Percentiles rank a stretch among this genome's conserved stretches.
Conservation (phyloP, 30 jellyfish, hydroid and myxozoan genomes). For the Euphysa ruthae region DNA sequence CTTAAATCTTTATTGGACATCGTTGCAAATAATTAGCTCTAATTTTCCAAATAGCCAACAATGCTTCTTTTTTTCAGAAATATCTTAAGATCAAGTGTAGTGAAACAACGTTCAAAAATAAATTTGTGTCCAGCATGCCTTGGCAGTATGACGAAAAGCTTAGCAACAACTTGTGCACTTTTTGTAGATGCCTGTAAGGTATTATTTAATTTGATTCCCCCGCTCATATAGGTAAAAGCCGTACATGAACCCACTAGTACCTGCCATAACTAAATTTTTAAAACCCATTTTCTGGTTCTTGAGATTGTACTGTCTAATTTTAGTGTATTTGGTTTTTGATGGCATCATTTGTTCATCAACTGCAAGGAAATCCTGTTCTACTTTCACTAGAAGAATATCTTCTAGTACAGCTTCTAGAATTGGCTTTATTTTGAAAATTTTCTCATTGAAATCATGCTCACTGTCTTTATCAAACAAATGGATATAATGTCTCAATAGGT, state of each 20-base stretch:
- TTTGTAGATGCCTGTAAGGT: conserved; percentile 30
- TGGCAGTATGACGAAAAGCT: conserved; percentile 48
- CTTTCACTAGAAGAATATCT: too few species aligned
- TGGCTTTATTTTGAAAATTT: too few species aligned
- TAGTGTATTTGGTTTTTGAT: conserved; percentile 17
- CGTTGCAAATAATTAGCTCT: conserved; percentile 42
- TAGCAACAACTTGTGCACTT: conserved; percentile 51
- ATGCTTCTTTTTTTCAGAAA: conserved; percentile 31
- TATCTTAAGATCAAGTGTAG: conserved; percentile 32
- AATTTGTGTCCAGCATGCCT: conserved; percentile 11
- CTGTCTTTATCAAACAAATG: too few species aligned
- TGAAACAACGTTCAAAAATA: conserved; percentile 62
- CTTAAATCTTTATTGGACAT: conserved; percentile 56
- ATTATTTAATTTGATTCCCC: background rate
- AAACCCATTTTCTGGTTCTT: conserved; percentile 67
- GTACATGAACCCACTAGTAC: conserved; percentile 56
- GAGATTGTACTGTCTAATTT: conserved; percentile 63
- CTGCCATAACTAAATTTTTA: conserved; percentile 56
- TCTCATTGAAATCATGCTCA: too few species aligned
- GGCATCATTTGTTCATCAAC: too few species aligned
- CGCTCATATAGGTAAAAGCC: conserved; percentile 56
- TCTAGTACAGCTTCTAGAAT: too few species aligned
- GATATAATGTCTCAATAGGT: too few species aligned
- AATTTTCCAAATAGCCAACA: conserved; percentile 44
- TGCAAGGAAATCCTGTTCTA: too few species aligned